phyloP scores from a whole-genome alignment of 2,888 invertebrate species.

The Carpatolechia fugitivella region DNA sequence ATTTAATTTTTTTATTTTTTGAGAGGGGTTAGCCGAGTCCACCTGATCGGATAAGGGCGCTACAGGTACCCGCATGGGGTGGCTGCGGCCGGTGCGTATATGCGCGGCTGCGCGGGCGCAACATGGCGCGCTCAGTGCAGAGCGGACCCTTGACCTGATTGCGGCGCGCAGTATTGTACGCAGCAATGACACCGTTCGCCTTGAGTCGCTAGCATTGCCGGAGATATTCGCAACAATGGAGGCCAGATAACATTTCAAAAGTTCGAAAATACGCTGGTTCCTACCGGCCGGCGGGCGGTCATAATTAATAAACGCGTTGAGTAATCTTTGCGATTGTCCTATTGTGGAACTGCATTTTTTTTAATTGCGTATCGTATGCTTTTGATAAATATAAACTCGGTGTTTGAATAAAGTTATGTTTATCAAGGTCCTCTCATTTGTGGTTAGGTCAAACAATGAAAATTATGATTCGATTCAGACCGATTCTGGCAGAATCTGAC shows the following conservation, averaged over 20 bases:
- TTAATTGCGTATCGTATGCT: constrained; percentile 15
- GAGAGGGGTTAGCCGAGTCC: constrained; percentile 44
- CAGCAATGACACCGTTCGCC: constrained; percentile 78
- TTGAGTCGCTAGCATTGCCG: constrained; percentile 78
- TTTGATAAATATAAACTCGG: constrained; percentile 14
- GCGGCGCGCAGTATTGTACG: constrained; percentile 69
- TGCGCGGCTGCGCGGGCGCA: constrained; percentile 40
- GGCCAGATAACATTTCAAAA: constrained; percentile 79
- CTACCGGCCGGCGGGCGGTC: constrained; percentile 53
- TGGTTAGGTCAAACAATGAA: background rate
- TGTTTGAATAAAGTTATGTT: background rate
- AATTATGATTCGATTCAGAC: background rate
- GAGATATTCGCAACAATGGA: constrained; percentile 80
- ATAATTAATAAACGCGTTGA: constrained; percentile 65
- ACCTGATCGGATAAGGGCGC: constrained; percentile 61
- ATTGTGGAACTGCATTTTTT: constrained; percentile 30
- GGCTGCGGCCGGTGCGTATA: constrained; percentile 13
- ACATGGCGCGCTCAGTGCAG: constrained; percentile 29
- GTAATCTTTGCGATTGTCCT: constrained; percentile 51
- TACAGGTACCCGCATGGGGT: constrained; percentile 57
- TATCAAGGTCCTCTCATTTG: background rate
- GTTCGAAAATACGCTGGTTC: constrained; percentile 73
- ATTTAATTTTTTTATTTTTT: constrained; percentile 28
- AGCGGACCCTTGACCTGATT: constrained; percentile 74
- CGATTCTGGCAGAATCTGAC: constrained; percentile 18